phyloP scores from a whole-genome alignment of 2,113 vertebrate genomes.

The Ellobius talpinus region DNA sequence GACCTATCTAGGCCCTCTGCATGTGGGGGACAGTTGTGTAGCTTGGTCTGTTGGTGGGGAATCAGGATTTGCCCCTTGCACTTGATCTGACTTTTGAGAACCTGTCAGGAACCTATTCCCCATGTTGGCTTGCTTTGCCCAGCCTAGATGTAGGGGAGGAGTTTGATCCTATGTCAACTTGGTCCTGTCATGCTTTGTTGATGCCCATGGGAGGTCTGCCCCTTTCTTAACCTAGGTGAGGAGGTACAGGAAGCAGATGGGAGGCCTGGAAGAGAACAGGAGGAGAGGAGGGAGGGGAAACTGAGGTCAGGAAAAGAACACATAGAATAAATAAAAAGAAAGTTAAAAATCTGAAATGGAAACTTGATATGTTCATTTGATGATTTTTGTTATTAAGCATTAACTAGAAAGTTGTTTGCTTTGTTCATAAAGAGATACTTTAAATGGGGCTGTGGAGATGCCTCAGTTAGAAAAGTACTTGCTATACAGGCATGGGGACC shows the following conservation, averaged over 20 bases:
- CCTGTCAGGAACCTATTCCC: not conserved
- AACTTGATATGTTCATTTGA: not conserved
- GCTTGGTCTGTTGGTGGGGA: not conserved
- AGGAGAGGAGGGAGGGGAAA: not conserved
- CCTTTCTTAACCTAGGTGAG: not conserved
- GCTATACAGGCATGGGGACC: not conserved
- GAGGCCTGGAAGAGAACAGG: not conserved
- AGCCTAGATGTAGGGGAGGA: not conserved
- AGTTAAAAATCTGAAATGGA: not conserved
- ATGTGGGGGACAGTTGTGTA: not conserved
- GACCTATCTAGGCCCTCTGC: not conserved
- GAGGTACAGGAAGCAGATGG: not conserved
- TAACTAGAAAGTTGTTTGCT: not conserved
- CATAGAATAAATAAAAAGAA: not conserved
- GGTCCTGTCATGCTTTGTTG: not conserved
- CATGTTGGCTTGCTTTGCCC: not conserved
- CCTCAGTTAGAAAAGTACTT: not conserved
- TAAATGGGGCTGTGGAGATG: not conserved
- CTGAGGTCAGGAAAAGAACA: not conserved
- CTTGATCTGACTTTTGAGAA: not conserved
- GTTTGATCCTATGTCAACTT: not conserved
- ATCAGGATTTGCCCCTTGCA: not conserved
- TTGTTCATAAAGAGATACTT: not conserved
- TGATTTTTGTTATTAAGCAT: constrained; percentile 40
- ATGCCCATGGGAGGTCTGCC: not conserved